Evolutionary conservation across 2,797 vertebrate genomes (phyloP).

Genomic region (Triplophysa bombifrons): DNA sequence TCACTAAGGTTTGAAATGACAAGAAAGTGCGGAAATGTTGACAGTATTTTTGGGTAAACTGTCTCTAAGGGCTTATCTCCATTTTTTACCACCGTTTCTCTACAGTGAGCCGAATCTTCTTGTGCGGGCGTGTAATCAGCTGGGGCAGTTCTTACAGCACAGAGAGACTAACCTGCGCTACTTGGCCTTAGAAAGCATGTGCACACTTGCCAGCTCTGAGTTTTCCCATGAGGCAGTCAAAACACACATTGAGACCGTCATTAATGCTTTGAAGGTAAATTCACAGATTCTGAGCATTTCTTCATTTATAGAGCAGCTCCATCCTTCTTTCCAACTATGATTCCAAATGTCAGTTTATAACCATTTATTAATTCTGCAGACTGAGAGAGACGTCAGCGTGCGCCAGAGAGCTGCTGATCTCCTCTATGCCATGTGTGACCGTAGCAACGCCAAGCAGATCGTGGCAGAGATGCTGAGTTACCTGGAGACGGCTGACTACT

Average conservation of each 20-base stretch:
- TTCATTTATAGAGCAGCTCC: not conserved
- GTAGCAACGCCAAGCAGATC: conserved; percentile 91
- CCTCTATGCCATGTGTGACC: conserved; percentile 93
- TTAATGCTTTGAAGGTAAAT: conserved; percentile 86
- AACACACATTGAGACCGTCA: conserved; percentile 90
- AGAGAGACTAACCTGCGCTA: conserved; percentile 91
- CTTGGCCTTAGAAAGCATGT: conserved; percentile 92
- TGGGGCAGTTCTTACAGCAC: conserved; percentile 92
- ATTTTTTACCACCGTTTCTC: not conserved
- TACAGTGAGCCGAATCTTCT: conserved; percentile 88
- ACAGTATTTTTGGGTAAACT: not conserved
- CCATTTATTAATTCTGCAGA: conserved; percentile 68
- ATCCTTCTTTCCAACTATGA: not conserved
- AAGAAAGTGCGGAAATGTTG: too few species aligned
- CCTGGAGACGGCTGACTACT: conserved; percentile 90
- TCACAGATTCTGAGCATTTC: not conserved
- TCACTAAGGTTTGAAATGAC: too few species aligned
- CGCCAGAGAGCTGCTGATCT: conserved; percentile 89
- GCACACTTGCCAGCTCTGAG: conserved; percentile 89
- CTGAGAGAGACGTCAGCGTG: conserved; percentile 89
- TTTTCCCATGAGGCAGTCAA: conserved; percentile 92
- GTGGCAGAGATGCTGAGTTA: conserved; percentile 93
- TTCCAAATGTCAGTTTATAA: not conserved
- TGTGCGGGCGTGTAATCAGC: conserved; percentile 89
- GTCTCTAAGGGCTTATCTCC: not conserved